Conservation (phyloP, 2,888 invertebrate genomes). For the Stomorhina lunata region DNA sequence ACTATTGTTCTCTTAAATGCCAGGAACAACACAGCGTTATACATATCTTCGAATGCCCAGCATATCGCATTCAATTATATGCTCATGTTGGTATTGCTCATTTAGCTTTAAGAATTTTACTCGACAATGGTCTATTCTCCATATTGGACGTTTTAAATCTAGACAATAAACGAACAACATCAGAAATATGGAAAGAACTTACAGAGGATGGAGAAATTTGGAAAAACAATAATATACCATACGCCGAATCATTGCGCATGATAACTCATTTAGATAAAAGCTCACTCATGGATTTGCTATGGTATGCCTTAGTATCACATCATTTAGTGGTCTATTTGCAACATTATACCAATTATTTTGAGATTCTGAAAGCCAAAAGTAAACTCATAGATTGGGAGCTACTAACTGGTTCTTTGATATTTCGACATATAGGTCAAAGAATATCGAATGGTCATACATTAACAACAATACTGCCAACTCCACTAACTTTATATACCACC, state of each 20-base stretch:
- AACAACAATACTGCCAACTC: conserved; percentile 75
- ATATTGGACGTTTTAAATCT: conserved; percentile 63
- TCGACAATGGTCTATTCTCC: conserved; percentile 79
- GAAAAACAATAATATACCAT: conserved; percentile 41
- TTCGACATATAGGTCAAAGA: conserved; percentile 90
- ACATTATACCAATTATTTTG: conserved; percentile 84
- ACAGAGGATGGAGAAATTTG: conserved; percentile 5
- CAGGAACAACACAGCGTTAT: conserved; percentile 81
- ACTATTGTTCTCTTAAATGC: conserved; percentile 86
- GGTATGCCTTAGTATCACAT: conserved; percentile 86
- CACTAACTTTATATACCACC: background rate
- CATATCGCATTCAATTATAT: conserved; percentile 83
- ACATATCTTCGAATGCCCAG: conserved; percentile 88
- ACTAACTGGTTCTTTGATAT: conserved; percentile 83
- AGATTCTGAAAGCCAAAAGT: conserved; percentile 77
- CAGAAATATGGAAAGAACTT: conserved; percentile 69
- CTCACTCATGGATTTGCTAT: conserved; percentile 83
- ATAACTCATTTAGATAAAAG: conserved; percentile 87
- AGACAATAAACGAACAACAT: background rate
- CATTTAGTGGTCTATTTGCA: conserved; percentile 85
- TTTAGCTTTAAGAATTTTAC: conserved; percentile 85
- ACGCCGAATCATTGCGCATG: conserved; percentile 68
- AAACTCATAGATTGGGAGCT: conserved; percentile 79
- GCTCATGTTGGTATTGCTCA: conserved; percentile 88
- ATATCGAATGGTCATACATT: conserved; percentile 87